These are phyloP conservation scores for Cryptoprocta ferox DNA, from an alignment of 2,797 vertebrate genomes.

Conservation along the genomic window DNA sequence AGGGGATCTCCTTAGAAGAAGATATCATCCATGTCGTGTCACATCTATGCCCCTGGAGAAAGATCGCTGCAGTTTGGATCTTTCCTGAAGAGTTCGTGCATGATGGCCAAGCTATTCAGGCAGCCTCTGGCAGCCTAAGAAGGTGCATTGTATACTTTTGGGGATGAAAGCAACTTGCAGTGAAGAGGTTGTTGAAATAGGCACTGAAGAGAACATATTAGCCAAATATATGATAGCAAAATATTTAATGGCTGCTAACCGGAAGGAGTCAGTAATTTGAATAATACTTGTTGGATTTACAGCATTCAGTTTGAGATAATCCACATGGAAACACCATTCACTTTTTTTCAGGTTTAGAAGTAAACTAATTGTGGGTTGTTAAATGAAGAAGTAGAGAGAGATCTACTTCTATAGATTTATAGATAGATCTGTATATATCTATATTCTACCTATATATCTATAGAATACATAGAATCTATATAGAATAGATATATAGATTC, in stretches of 20 bases:
- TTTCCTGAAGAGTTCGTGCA: neutral
- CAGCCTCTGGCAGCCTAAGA: accelerated
- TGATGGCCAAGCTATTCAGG: neutral
- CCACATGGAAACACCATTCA: neutral
- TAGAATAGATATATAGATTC: no score
- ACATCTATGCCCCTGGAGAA: neutral
- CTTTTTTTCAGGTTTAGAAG: neutral
- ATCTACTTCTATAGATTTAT: no score
- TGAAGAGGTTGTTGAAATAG: neutral
- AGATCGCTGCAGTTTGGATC: neutral
- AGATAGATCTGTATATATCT: no score
- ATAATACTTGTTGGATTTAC: neutral
- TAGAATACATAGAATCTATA: no score
- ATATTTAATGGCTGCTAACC: neutral
- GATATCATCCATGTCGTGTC: neutral
- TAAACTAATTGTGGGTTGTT: neutral
- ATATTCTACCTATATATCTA: no score
- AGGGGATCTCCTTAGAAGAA: neutral
- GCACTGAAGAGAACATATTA: neutral
- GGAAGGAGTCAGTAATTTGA: neutral
- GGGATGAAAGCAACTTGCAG: neutral
- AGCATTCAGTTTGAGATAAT: neutral
- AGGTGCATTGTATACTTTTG: no score
- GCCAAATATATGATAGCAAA: neutral
- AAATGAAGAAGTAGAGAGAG: neutral